phyloP scores from a whole-genome alignment of 2,113 vertebrate species.

The Tetraodon nigroviridis region DNA sequence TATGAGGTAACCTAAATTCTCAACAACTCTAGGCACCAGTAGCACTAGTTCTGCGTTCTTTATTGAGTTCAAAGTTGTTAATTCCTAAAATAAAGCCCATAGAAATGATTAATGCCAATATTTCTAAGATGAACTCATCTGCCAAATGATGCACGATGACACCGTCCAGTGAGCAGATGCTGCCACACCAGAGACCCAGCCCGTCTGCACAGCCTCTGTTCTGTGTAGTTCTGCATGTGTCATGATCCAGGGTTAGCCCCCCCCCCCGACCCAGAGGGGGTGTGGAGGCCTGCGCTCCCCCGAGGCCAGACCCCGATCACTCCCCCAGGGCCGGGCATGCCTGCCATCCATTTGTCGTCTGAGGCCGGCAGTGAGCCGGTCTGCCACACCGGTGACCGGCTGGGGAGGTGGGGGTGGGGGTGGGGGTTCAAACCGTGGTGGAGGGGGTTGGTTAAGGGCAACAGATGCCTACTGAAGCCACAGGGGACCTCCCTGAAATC shows the following conservation, averaged over 20 bases:
- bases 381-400: slow-evolving; percentile 43
- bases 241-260: slow-evolving; percentile 42
- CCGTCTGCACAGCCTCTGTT: slow-evolving; percentile 30
- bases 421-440: slow-evolving; percentile 35
- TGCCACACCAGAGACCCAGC: slow-evolving; percentile 49
- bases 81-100: too few species aligned
- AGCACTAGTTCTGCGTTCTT: too few species aligned
- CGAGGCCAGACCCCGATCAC: slow-evolving; percentile 51
- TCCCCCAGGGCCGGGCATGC: slow-evolving; percentile 43
- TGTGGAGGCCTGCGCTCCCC: slow-evolving; percentile 50
- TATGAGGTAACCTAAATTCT: too few species aligned
- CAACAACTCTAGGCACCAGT: too few species aligned
- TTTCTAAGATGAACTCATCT: slow-evolving; percentile 7
- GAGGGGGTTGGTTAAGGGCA: slow-evolving; percentile 71
- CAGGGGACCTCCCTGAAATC: slow-evolving; percentile 89
- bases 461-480: slow-evolving; percentile 96
- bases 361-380: slow-evolving; percentile 33
- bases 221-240: slow-evolving; percentile 28
- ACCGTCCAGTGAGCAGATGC: slow-evolving; percentile 59
- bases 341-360: slow-evolving; percentile 51
- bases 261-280: slow-evolving; percentile 4
- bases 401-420: slow-evolving; percentile 23
- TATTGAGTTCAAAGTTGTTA: too few species aligned
- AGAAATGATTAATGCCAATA: too few species aligned
- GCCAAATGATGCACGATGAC: background rate